Percentiles rank a stretch among this genome's conserved stretches.
phyloP scores from a whole-genome alignment of 2,888 invertebrate genomes.

The Lingula anatina region DNA sequence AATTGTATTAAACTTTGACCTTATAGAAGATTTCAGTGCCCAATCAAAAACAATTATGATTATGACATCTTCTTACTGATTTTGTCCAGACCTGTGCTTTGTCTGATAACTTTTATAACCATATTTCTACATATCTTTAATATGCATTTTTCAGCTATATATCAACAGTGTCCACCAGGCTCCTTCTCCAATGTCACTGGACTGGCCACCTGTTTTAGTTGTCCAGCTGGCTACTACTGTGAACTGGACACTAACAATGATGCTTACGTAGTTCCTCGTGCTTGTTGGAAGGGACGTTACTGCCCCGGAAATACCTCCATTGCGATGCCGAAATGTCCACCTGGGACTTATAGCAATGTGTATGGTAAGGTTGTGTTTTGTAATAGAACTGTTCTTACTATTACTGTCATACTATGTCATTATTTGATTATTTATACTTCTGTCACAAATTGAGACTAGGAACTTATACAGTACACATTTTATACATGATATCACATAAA shows the following conservation, averaged over 20 bases:
- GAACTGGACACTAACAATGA: slow-evolving; percentile 11
- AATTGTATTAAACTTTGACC: no score
- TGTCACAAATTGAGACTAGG: not conserved
- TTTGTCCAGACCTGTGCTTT: no score
- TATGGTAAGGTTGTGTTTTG: slow-evolving; percentile 21
- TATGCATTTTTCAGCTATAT: no score
- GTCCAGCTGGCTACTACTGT: slow-evolving; percentile 45
- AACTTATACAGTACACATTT: no score
- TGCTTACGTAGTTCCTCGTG: slow-evolving; percentile 21
- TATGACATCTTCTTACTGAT: no score
- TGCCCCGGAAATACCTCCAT: slow-evolving; percentile 45
- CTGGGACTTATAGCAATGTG: slow-evolving; percentile 41
- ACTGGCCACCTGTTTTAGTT: slow-evolving; percentile 24
- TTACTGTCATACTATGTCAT: not conserved
- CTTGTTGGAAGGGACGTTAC: no score
- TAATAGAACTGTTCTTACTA: slow-evolving; percentile 1
- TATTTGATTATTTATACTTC: not conserved
- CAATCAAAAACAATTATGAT: no score
- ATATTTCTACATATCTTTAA: no score
- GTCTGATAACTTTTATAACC: no score
- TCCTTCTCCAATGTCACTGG: slow-evolving; percentile 34
- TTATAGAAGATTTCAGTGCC: no score
- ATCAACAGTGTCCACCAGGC: no score
- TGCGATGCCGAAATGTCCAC: slow-evolving; percentile 34
- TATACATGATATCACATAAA: no score